Evolutionary conservation across 2,113 vertebrate genomes (phyloP), one percentile per base, ranked within the genome.

Genomic region (Fulmarus glacialis): DNA sequence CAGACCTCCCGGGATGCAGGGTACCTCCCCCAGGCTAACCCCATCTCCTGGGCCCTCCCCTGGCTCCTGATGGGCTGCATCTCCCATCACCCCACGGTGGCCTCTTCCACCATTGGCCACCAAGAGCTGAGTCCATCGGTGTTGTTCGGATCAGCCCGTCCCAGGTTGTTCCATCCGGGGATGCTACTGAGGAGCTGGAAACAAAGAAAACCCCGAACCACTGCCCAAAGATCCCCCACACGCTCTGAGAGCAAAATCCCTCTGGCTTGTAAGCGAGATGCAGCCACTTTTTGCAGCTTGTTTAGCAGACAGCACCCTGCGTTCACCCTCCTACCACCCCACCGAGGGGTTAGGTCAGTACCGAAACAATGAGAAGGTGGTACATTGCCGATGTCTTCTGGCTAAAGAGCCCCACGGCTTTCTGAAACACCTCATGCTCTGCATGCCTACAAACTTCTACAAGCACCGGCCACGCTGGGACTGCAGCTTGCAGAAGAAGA

Each of bases 51-150:
- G 56, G 82, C 93, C 94, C 95, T 97, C 93, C 97, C 95, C 93
- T 96, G 84, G 55, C 86, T 96, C 64, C 94, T 97, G 93, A 92
- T 89, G 93, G 94, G 92, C 93, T 96, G 84, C 77, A 64, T 81
- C 91, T 96, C 60, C 64, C 32, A 5, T 97, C 97, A 97, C 94
- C 93, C 91, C 95, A 97, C 8, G 2, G 59, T 70, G 15, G 21
- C 47, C 91, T 97, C 71, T 82, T 93, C 89, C 71, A 89, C 92
- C 88, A 97, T 67, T 97, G 97, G 96, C 78, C 90, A 96, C 82
- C 85, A 95, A 81, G 55, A 81, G 56, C 89, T 87, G 92, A 82
- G 92, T 79, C 92, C 87, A 89, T 87, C 14, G 3, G 53, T 45
- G 70, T 1, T 72, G 93, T 82, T 94, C 5, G 1, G 45, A 95